Conservation (phyloP, 2,113 vertebrate species). For the Danionella cerebrum region DNA sequence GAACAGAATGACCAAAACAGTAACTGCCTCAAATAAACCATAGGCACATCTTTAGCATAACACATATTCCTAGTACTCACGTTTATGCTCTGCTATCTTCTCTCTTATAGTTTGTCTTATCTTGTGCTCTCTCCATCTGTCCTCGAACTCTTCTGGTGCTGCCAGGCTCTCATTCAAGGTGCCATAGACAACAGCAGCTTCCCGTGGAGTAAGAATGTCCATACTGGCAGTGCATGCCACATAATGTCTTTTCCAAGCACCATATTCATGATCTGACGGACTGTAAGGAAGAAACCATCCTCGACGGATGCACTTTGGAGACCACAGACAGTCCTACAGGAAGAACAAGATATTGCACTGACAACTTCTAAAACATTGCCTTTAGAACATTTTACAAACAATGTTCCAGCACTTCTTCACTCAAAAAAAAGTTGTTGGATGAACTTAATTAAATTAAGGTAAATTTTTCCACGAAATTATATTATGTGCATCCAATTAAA, state of each 20-base stretch:
- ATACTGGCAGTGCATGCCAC: constrained; percentile 60
- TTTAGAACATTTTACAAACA: background rate
- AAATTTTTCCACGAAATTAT: too few species aligned
- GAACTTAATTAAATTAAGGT: too few species aligned
- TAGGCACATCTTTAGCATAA: background rate
- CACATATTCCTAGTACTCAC: constrained; percentile 38
- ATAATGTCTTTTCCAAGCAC: constrained; percentile 71
- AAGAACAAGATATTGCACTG: background rate
- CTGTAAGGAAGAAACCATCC: constrained; percentile 75
- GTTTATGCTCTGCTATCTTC: constrained; percentile 59
- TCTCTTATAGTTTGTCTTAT: constrained; percentile 60
- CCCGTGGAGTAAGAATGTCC: constrained; percentile 61
- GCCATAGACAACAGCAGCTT: constrained; percentile 58
- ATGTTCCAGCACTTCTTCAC: background rate
- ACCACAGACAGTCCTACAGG: constrained; percentile 71
- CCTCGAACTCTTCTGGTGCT: constrained; percentile 53
- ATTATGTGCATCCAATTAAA: too few species aligned
- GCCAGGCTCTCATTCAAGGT: constrained; percentile 53
- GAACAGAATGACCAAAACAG: background rate
- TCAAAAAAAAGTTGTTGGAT: too few species aligned
- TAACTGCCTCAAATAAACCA: background rate
- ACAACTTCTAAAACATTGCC: background rate
- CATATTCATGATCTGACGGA: constrained; percentile 57
- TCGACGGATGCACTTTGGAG: constrained; percentile 58
- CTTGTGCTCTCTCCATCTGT: constrained; percentile 59